These are phyloP conservation scores for Aspidapion aeneum DNA, from an alignment of 2,888 invertebrate genomes.

Conservation along the genomic window DNA sequence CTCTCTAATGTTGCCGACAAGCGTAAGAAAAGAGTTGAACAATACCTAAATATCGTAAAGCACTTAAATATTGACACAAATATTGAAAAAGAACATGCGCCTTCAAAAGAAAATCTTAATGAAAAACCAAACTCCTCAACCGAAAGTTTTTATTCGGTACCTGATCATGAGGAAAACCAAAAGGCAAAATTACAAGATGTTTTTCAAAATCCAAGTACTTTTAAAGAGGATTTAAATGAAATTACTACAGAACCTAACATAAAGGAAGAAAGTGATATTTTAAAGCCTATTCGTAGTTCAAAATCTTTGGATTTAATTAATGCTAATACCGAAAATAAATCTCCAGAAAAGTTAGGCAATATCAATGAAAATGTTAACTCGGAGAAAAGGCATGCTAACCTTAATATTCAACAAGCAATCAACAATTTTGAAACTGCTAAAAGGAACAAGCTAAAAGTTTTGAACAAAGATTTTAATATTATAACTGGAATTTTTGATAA, in stretches of 20 bases:
- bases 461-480: background rate
- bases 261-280: constrained; percentile 6
- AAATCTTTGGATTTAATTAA: constrained; percentile 55
- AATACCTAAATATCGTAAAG: constrained; percentile 35
- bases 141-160: constrained; percentile 28
- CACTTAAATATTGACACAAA: constrained; percentile 25
- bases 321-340: constrained; percentile 50
- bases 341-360: constrained; percentile 8
- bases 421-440: constrained; percentile 49
- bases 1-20: constrained; percentile 58
- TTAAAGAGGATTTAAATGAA: constrained; percentile 15
- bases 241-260: constrained; percentile 43
- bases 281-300: constrained; percentile 48
- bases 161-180: constrained; percentile 17
- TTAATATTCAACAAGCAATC: constrained; percentile 32
- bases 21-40: constrained; percentile 44
- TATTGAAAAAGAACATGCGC: constrained; percentile 1
- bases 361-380: constrained; percentile 40
- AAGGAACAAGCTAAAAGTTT: constrained; percentile 35
- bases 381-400: constrained; percentile 45
- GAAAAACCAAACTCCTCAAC: constrained; percentile 19
- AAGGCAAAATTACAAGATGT: constrained; percentile 11
- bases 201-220: background rate
- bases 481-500: background rate
- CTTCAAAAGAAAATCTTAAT: constrained; percentile 2